Base-by-base conservation (phyloP, 2,113 vertebrate species). In the Regulus satrapa region DNA sequence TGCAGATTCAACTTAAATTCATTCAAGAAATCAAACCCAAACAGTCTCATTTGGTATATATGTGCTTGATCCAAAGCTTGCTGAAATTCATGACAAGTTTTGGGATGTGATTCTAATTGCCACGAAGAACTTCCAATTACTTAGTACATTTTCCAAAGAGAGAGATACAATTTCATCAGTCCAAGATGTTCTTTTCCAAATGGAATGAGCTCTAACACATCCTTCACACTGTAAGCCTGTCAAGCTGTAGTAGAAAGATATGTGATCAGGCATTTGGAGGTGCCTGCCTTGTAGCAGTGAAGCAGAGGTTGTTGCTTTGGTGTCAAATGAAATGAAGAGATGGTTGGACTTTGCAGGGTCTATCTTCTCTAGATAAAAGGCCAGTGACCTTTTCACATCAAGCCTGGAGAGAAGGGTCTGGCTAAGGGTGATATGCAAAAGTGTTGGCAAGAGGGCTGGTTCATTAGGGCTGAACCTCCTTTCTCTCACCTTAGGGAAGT, bases 311-410 rank as follows among this genome's bases (percentile, higher is more conserved):
- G 85, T 46, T 64, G 58, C 36, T 31, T 36, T 94, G 87, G 89
- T 95, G 92, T 94, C 89, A 89, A 26, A 79, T 85, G 91, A 92
- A 92, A 85, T 0, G 13, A 78, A 24, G 68, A 51, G 91, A n/a
- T 38, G 68, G 76, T n/a, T 59, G 86, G 80, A 38, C 83, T 85
- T 92, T 1, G 12, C 62, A 72, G 74, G 63, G 84, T 46, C 94
- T 94, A 58, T 95, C 94, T 93, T 41, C 77, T 88, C 45, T 26
- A 85, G 93, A 94, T 95, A 91, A 95, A 89, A 82, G 71, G 74
- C 84, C 78, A 20, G 38, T 68, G 95, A 97, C 91, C 89, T 95
- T 94, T 93, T 93, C 84, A 66, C 89, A 85, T 92, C 66, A 26
- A 92, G 85, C 81, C 54, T 46, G 54, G 41, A 84, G n/a, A 94